phyloP scores from a whole-genome alignment of 2,113 vertebrate genomes.

The Aix galericulata region DNA sequence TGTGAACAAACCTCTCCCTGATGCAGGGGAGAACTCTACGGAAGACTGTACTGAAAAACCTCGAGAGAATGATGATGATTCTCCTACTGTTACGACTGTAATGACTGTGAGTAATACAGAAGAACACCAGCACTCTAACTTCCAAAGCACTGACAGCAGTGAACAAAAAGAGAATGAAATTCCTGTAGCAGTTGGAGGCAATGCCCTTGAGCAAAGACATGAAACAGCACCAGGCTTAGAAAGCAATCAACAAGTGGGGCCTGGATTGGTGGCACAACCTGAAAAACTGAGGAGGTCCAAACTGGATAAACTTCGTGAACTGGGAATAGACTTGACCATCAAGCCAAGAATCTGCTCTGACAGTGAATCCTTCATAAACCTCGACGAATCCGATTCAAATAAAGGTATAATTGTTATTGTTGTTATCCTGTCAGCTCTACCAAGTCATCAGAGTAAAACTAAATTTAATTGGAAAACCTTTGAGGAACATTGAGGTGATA shows the following conservation, averaged over 20 bases:
- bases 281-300: constrained; percentile 82
- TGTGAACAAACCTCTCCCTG: background rate
- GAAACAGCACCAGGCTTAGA: background rate
- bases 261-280: background rate
- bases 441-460: background rate
- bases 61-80: background rate
- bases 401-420: constrained; percentile 74
- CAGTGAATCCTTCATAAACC: constrained; percentile 86
- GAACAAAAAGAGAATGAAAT: background rate
- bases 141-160: background rate
- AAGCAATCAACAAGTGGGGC: background rate
- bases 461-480: background rate
- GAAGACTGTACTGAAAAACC: constrained; percentile 14
- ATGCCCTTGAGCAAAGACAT: background rate
- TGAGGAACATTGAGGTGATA: background rate
- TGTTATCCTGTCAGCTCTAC: background rate
- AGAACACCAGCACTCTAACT: background rate
- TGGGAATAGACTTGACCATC: constrained; percentile 88
- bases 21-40: background rate
- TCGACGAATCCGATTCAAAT: constrained; percentile 85
- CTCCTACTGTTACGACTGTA: background rate
- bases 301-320: constrained; percentile 83
- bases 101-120: background rate
- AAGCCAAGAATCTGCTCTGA: constrained; percentile 85
- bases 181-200: background rate